Evolutionary conservation across 2,113 vertebrate genomes (phyloP), one percentile per base, ranked within the genome.

Genomic region (Limnothrissa miodon): DNA sequence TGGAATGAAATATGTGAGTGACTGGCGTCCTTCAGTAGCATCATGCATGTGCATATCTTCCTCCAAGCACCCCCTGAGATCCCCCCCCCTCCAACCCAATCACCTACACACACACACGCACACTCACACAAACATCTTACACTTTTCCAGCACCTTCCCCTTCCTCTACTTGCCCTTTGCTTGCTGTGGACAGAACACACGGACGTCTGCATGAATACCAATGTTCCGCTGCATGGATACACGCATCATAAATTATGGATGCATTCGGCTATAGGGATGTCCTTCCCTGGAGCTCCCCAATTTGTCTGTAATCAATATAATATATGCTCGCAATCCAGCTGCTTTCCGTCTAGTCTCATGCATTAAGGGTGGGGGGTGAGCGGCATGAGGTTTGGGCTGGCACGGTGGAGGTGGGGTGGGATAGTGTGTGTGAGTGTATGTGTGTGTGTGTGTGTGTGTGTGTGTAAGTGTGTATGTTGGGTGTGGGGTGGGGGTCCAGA

Each of bases 231-330:
- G 46, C 70, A 85, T 81, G 84, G 29, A 80, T 36, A 82, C 44
- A 82, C 51, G 48, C 45, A 51, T 21, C 79, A 80, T 56, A 42
- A 85, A 81, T 83, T 83, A 83, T 83, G 83, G 80, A 87, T 83
- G 45, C 39, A 62, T 84, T 83, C 78, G 44, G 33, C 56, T 82
- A 23, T 81, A 53, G 23, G 62, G 45, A 46, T 87, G 81, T 70
- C 44, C 82, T 81, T 86, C 78, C 81, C 81, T 86, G 80, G 80
- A 80, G 81, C 82, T 83, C 74, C 36, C 66, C 48, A 80, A 74
- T 86, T 84, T 84, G 70, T 78, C 83, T 83, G 46, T 86, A 81
- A 83, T 83, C 79, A 84, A 78, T 81, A 80, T 53, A 82, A 85
- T 79, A 82, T 81, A 82, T 85, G 80, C 84, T 82, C 70, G 46